Conservation (phyloP, 1,140 invertebrate species). For the Hycleus phaleratus region DNA sequence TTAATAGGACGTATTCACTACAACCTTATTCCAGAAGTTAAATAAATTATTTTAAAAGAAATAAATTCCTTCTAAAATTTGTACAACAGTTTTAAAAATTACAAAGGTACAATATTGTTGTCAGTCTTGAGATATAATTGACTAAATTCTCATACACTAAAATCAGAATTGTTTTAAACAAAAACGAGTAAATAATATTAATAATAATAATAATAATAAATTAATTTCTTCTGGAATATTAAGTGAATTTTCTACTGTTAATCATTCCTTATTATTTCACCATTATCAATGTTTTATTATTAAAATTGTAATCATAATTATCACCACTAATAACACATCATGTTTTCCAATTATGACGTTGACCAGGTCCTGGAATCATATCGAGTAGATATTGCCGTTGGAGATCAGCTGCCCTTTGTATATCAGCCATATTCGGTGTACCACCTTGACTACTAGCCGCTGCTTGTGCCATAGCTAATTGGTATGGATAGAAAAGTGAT, state of each 20-base stretch:
- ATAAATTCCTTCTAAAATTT: no score
- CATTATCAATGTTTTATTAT: not conserved
- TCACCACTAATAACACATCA: constrained; percentile 28
- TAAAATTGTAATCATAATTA: constrained; percentile 12
- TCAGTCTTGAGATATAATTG: no score
- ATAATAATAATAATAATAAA: no score
- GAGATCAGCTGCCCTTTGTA: constrained; percentile 77
- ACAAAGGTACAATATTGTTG: no score
- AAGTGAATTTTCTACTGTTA: not conserved
- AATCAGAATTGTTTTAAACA: no score
- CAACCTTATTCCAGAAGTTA: no score
- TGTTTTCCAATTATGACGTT: constrained; percentile 42
- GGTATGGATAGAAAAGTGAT: constrained; percentile 78
- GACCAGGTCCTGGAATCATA: constrained; percentile 66
- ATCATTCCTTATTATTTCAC: not conserved
- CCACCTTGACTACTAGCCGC: constrained; percentile 40
- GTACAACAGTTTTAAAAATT: no score
- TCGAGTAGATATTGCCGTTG: constrained; percentile 94
- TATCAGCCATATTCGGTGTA: constrained; percentile 55
- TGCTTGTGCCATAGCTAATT: constrained; percentile 58
- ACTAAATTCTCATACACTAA: no score
- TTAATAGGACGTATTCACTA: no score
- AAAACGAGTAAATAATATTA: no score
- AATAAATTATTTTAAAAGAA: no score
- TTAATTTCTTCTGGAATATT: not conserved